Conservation (phyloP, 2,888 invertebrate species). For the Phortica magna region DNA sequence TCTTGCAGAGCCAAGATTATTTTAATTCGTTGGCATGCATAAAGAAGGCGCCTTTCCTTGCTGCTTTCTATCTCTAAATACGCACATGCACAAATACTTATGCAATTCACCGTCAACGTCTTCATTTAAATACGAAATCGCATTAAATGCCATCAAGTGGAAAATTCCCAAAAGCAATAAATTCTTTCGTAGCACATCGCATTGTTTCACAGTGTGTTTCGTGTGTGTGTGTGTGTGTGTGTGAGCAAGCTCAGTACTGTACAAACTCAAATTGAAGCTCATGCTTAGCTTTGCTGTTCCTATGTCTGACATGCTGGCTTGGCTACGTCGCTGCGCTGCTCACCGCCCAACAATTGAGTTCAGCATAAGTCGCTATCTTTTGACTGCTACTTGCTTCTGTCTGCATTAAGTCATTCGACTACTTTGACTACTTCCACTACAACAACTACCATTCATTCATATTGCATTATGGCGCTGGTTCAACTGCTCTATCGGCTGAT, state of each 20-base stretch:
- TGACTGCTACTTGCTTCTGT: neutral
- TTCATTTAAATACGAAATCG: conserved; percentile 72
- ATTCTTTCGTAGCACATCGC: conserved; percentile 48
- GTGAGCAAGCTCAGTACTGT: neutral
- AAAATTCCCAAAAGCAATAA: conserved; percentile 71
- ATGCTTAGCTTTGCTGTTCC: neutral
- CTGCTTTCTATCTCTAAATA: conserved; percentile 14
- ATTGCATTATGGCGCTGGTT: conserved; percentile 38
- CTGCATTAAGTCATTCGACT: neutral
- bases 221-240: neutral
- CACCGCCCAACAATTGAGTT: neutral
- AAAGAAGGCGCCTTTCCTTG: neutral
- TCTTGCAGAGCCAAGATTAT: conserved; percentile 60
- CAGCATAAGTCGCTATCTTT: conserved; percentile 34
- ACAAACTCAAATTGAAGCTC: neutral
- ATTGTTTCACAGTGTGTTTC: conserved; percentile 7
- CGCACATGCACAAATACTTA: neutral
- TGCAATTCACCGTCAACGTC: conserved; percentile 48
- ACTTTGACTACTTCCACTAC: conserved; percentile 36
- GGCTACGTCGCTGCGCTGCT: neutral
- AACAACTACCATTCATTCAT: neutral
- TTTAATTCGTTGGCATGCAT: conserved; percentile 56
- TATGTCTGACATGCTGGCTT: neutral
- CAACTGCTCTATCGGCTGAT: no score
- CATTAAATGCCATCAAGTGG: conserved; percentile 72